These are phyloP conservation scores for Gastrophysa polygoni DNA, from an alignment of 2,888 invertebrate species.

Conservation along the genomic window DNA sequence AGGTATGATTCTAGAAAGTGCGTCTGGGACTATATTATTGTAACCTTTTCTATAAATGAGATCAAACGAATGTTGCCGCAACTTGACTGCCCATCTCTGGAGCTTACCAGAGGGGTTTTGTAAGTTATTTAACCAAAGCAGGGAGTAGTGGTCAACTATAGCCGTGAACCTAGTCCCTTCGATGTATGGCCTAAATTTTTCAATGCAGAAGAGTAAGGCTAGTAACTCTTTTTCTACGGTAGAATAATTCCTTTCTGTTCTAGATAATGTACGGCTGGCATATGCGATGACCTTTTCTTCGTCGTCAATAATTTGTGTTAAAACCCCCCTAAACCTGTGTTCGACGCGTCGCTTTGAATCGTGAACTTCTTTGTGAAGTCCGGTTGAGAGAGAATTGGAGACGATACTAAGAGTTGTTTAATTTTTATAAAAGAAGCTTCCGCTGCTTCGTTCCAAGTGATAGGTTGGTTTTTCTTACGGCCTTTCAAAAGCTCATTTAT, in stretches of 20 bases:
- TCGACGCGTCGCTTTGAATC: no score
- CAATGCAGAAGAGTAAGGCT: slow-evolving; percentile 9
- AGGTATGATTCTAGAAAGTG: not conserved
- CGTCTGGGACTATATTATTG: slow-evolving; percentile 3
- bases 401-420: slow-evolving; percentile 4
- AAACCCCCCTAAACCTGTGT: not conserved
- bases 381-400: slow-evolving; percentile 3
- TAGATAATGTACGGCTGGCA: not conserved
- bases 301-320: not conserved
- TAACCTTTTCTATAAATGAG: not conserved
- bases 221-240: no score
- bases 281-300: slow-evolving; percentile 3
- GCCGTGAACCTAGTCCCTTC: not conserved
- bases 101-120: slow-evolving; percentile 8
- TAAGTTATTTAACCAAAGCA: no score
- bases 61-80: slow-evolving; percentile 13
- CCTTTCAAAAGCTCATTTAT: not conserved
- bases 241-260: no score
- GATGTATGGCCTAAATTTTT: slow-evolving; percentile 6
- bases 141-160: no score
- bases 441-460: not conserved
- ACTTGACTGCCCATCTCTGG: not conserved
- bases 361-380: slow-evolving; percentile 6
- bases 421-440: not conserved
- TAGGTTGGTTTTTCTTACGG: no score